Percentiles rank a stretch among this genome's conserved stretches.
These are phyloP conservation scores for Drosophila kambysellisi DNA, from an alignment of 2,888 invertebrate genomes.

Conservation along the genomic window DNA sequence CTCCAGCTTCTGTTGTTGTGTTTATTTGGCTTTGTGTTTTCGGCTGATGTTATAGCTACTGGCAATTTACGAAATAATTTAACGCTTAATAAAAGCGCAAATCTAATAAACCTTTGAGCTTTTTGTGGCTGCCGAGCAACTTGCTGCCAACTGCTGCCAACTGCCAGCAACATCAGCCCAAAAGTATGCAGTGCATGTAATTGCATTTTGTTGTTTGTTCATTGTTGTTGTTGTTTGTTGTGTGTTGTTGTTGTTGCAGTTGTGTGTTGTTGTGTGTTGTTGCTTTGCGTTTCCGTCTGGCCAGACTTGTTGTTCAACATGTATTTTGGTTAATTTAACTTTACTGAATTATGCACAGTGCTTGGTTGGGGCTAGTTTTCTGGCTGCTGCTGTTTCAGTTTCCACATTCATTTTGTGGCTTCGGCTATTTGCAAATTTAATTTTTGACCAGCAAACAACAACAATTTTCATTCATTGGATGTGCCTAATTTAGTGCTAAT, in stretches of 20 bases:
- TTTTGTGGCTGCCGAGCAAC: constrained; percentile 68
- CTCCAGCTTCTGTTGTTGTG: constrained; percentile 24
- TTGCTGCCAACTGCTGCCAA: constrained; percentile 43
- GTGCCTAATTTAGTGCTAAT: constrained; percentile 78
- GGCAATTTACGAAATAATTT: constrained; percentile 80
- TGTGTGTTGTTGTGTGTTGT: constrained; percentile 23
- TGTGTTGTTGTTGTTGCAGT: constrained; percentile 13
- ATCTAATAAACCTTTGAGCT: constrained; percentile 81
- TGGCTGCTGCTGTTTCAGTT: neutral
- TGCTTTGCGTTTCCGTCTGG: constrained; percentile 55
- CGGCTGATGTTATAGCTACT: constrained; percentile 50
- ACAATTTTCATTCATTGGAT: constrained; percentile 46
- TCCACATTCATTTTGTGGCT: constrained; percentile 13
- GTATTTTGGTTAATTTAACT: constrained; percentile 82
- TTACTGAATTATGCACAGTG: constrained; percentile 75
- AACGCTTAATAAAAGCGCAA: constrained; percentile 79
- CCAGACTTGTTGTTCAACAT: constrained; percentile 63
- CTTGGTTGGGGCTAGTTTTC: constrained; percentile 17
- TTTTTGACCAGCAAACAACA: constrained; percentile 56
- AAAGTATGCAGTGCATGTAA: constrained; percentile 75
- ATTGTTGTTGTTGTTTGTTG: constrained; percentile 17
- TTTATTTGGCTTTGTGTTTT: constrained; percentile 72
- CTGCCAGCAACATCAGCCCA: constrained; percentile 36
- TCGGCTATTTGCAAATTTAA: constrained; percentile 64
- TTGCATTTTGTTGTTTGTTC: constrained; percentile 65